These are phyloP conservation scores for Phymatocera aterrima DNA, from an alignment of 2,888 invertebrate genomes.

Conservation along the genomic window DNA sequence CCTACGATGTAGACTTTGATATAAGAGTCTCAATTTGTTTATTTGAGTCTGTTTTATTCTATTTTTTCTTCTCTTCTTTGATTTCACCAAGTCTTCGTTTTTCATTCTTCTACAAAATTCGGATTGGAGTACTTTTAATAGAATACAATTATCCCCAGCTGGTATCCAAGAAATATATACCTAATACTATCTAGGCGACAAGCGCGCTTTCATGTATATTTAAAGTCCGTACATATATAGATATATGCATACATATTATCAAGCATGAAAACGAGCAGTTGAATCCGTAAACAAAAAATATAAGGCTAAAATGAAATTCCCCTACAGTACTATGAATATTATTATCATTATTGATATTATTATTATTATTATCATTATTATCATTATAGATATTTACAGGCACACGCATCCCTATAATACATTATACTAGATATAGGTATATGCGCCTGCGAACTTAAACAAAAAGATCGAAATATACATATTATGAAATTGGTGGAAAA, in stretches of 20 bases:
- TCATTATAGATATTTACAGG: no score
- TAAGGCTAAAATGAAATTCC: no score
- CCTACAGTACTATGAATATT: no score
- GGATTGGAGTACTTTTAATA: not conserved
- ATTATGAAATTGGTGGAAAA: not conserved
- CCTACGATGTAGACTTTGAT: not conserved
- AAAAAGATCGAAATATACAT: not conserved
- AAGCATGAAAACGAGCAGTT: not conserved
- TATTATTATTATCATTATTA: no score
- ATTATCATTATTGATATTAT: no score
- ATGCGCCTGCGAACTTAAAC: no score
- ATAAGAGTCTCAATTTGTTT: not conserved
- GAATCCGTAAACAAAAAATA: no score
- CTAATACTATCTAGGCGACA: not conserved
- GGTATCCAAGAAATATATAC: no score
- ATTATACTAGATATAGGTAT: no score
- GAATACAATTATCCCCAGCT: not conserved
- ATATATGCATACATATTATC: not conserved
- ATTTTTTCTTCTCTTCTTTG: not conserved
- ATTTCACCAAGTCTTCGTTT: not conserved
- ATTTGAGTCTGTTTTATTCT: not conserved
- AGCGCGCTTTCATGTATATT: not conserved
- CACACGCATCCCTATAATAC: no score
- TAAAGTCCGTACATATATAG: not conserved
- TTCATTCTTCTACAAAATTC: constrained; percentile 6